phyloP scores from a whole-genome alignment of 2,888 invertebrate genomes.

The Artemia sp. region DNA sequence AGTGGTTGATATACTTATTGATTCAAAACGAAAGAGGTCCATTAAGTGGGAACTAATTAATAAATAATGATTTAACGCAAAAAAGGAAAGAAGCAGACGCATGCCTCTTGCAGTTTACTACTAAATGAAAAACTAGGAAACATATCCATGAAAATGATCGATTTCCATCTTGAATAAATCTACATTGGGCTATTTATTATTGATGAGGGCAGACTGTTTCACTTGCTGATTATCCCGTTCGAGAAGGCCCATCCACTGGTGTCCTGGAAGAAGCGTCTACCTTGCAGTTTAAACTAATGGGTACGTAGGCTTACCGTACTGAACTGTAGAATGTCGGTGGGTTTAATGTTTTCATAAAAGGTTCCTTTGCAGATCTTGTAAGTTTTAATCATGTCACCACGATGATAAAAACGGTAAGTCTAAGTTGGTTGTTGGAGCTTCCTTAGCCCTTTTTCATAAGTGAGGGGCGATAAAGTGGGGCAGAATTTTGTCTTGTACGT shows the following conservation, averaged over 20 bases:
- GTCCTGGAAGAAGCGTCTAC: not conserved
- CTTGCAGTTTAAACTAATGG: not conserved
- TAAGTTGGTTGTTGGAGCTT: too few species aligned
- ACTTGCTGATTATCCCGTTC: not conserved
- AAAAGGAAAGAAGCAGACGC: not conserved
- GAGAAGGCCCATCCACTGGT: not conserved
- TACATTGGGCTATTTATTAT: not conserved
- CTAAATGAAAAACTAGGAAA: not conserved
- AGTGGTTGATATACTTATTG: not conserved
- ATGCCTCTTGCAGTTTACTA: not conserved
- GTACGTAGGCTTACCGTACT: not conserved
- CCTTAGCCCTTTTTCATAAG: too few species aligned
- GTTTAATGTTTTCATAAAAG: not conserved
- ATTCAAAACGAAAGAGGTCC: not conserved
- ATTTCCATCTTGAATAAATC: not conserved
- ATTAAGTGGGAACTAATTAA: not conserved
- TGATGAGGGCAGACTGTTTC: not conserved
- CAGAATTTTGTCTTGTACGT: too few species aligned
- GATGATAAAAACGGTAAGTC: too few species aligned
- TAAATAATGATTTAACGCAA: not conserved
- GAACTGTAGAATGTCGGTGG: not conserved
- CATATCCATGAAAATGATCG: not conserved
- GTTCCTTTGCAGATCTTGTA: conserved; percentile 1
- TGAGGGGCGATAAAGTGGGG: too few species aligned
- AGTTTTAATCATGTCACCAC: not conserved